Evolutionary conservation across 2,888 invertebrate genomes (phyloP).

Genomic region (Andrena bicolor): DNA sequence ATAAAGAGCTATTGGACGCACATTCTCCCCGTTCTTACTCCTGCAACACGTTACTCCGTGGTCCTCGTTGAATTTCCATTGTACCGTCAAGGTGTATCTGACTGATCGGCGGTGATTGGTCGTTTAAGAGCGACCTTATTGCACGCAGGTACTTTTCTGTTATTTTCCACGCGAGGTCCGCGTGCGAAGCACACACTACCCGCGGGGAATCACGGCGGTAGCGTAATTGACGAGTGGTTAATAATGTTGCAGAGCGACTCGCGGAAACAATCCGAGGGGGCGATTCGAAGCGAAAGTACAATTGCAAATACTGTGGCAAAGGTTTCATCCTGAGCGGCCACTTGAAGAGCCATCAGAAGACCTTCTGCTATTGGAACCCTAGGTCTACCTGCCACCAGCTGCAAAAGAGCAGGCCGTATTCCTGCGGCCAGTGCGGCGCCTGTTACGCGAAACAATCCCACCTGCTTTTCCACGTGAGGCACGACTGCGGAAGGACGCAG

Average conservation of each 20-base stretch:
- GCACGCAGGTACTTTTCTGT: neutral
- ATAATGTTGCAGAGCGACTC: conserved; percentile 68
- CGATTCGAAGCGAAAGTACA: conserved; percentile 70
- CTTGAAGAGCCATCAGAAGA: conserved; percentile 67
- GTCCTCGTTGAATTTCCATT: neutral
- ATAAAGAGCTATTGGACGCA: conserved; percentile 13
- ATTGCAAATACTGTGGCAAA: conserved; percentile 71
- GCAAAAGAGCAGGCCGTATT: conserved; percentile 71
- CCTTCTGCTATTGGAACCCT: conserved; percentile 69
- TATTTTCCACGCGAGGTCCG: neutral
- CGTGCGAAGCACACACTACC: neutral
- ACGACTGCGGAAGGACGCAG: conserved; percentile 76
- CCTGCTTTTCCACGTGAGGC: conserved; percentile 74
- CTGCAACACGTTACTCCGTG: neutral
- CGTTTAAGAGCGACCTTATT: no score
- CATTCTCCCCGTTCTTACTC: neutral
- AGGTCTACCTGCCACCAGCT: conserved; percentile 66
- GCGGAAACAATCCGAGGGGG: conserved; percentile 46
- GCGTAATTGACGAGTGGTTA: conserved; percentile 53
- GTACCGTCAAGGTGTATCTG: no score
- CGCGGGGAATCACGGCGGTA: neutral
- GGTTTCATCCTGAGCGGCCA: conserved; percentile 69
- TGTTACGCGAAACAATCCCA: conserved; percentile 77
- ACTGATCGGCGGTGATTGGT: no score
- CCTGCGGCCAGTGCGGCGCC: conserved; percentile 75